Percentiles rank a stretch among this genome's conserved stretches.
These are phyloP conservation scores for Cryptomyrus ogoouensis DNA, from an alignment of 2,113 vertebrate species.

Conservation along the genomic window DNA sequence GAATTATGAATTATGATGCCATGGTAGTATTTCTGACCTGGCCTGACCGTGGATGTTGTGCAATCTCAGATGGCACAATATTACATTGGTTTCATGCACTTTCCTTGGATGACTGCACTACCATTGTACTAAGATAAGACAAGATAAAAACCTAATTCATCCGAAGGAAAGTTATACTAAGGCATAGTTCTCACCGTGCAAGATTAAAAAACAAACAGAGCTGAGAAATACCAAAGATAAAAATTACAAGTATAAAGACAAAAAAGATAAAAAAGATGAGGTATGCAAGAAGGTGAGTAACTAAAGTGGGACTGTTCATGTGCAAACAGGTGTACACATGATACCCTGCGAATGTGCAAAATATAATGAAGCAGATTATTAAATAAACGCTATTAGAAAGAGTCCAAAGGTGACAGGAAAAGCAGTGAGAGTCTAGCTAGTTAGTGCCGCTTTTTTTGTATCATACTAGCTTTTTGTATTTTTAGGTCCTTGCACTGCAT, in stretches of 20 bases:
- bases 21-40: neutral
- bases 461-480: neutral
- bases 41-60: neutral
- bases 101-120: neutral
- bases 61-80: neutral
- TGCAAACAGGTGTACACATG: neutral
- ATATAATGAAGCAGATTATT: neutral
- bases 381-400: neutral
- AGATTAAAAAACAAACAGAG: neutral
- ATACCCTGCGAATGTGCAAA: neutral
- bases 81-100: neutral
- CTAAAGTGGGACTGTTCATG: neutral
- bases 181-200: neutral
- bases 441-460: neutral
- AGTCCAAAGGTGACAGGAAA: neutral
- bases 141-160: neutral
- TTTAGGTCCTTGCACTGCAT: neutral
- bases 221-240: neutral
- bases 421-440: neutral
- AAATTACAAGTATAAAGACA: neutral
- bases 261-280: neutral
- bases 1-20: neutral
- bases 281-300: neutral
- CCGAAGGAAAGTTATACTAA: neutral
- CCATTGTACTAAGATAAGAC: neutral